Evolutionary conservation across 2,113 vertebrate genomes (phyloP).

Genomic region (Emydura subglobosa): DNA sequence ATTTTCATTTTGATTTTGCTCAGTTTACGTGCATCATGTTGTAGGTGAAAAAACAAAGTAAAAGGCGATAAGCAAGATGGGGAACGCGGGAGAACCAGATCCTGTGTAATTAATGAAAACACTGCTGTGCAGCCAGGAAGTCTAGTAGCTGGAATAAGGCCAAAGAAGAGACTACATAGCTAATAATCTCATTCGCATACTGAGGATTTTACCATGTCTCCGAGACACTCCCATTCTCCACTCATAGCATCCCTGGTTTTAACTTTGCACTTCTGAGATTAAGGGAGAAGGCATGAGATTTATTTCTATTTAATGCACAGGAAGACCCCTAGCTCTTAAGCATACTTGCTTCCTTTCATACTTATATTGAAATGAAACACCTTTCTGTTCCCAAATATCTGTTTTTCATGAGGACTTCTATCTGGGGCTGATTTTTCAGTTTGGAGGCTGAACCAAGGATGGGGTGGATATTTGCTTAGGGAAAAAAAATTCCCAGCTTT

Average conservation of each 20-base stretch:
- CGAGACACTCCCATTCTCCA: too few relatives aligned
- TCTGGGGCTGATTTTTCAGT: too few relatives aligned
- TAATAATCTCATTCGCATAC: not conserved
- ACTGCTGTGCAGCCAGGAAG: not conserved
- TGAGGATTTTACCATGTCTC: not conserved
- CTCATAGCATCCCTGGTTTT: too few relatives aligned
- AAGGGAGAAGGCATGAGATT: not conserved
- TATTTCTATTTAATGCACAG: too few relatives aligned
- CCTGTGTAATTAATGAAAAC: not conserved
- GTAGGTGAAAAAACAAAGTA: not conserved
- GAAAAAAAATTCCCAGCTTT: too few relatives aligned
- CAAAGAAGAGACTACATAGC: not conserved
- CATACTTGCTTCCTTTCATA: too few relatives aligned
- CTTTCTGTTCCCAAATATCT: too few relatives aligned
- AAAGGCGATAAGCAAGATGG: not conserved
- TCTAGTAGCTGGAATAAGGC: not conserved
- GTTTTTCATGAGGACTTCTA: too few relatives aligned
- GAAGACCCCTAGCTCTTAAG: too few relatives aligned
- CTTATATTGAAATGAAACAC: too few relatives aligned
- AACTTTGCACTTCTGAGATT: not conserved
- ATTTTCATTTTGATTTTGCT: not conserved
- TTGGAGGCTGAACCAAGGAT: too few relatives aligned
- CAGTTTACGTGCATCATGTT: not conserved
- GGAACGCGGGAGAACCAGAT: not conserved
- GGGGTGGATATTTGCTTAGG: too few relatives aligned